These are phyloP conservation scores for Crocodylus rhombifer DNA, from an alignment of 2,797 vertebrate species.

Conservation along the genomic window DNA sequence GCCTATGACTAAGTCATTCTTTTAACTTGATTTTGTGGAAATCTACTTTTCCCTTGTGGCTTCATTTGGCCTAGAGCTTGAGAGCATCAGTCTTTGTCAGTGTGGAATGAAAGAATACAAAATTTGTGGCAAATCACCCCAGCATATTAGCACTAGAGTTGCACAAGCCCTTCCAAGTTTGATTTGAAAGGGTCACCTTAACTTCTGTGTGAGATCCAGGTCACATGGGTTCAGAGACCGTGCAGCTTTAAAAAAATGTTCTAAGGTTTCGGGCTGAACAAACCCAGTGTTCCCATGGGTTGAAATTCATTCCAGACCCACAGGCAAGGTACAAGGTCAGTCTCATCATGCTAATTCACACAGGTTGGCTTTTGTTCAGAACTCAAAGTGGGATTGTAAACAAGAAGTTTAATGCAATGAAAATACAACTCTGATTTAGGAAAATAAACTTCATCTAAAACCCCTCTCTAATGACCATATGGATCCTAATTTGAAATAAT, in stretches of 20 bases:
- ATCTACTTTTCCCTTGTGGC: conserved; percentile 43
- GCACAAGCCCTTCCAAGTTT: conserved; percentile 48
- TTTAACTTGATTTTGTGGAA: conserved; percentile 48
- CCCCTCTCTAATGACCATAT: conserved; percentile 50
- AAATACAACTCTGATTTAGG: conserved; percentile 55
- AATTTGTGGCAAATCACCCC: conserved; percentile 52
- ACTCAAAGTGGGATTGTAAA: conserved; percentile 52
- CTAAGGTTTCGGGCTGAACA: conserved; percentile 28
- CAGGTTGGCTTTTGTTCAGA: conserved; percentile 66
- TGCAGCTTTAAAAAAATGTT: conserved; percentile 40
- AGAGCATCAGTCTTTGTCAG: conserved; percentile 51
- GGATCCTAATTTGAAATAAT: conserved; percentile 70
- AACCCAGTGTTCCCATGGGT: conserved; percentile 10
- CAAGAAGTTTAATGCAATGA: conserved; percentile 59
- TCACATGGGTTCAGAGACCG: conserved; percentile 63
- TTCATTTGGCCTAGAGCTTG: conserved; percentile 51
- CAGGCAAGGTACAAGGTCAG: conserved; percentile 66
- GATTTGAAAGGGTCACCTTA: conserved; percentile 62
- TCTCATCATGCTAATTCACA: conserved; percentile 71
- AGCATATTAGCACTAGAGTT: conserved; percentile 32
- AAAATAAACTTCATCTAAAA: conserved; percentile 57
- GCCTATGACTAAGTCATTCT: conserved; percentile 31
- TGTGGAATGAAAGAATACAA: conserved; percentile 36
- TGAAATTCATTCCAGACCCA: conserved; percentile 68
- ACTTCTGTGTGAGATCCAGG: conserved; percentile 39